These are phyloP conservation scores for Megamerina dolium DNA, from an alignment of 2,888 invertebrate species.

Conservation along the genomic window DNA sequence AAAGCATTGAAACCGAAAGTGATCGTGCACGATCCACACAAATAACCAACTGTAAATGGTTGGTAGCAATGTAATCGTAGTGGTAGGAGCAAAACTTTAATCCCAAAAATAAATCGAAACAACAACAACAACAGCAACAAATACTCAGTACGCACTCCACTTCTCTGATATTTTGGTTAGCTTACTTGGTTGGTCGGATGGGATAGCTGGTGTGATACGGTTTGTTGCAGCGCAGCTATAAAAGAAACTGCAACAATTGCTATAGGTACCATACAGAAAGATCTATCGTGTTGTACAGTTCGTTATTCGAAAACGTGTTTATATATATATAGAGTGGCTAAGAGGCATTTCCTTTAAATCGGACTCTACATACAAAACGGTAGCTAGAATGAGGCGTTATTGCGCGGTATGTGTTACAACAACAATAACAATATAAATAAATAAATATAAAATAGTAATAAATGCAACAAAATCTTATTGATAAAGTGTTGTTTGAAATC, in stretches of 20 bases:
- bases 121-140: slow-evolving; percentile 13
- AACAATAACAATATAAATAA: slow-evolving; percentile 3
- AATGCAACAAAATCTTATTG: no score
- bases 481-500: no score
- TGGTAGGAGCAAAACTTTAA: slow-evolving; percentile 9
- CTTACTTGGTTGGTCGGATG: no score
- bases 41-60: slow-evolving; percentile 18
- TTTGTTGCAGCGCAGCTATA: slow-evolving; percentile 42
- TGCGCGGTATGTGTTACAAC: slow-evolving; percentile 40
- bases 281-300: slow-evolving; percentile 43
- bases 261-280: slow-evolving; percentile 48
- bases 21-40: slow-evolving; percentile 34
- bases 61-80: no score
- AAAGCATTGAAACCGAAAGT: slow-evolving; percentile 40
- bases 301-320: slow-evolving; percentile 18
- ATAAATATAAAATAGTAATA: no score
- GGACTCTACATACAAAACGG: slow-evolving; percentile 7
- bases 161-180: no score
- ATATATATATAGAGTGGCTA: no score
- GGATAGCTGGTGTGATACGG: no score
- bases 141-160: slow-evolving; percentile 4
- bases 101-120: slow-evolving; percentile 11
- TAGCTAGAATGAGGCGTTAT: slow-evolving; percentile 41
- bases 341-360: no score
- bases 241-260: slow-evolving; percentile 45